A percentile compares a stretch with the other conserved stretches of the same genome.
These are phyloP conservation scores for Macrobrachium rosenbergii DNA, from an alignment of 1,140 invertebrate species.

Conservation along the genomic window DNA sequence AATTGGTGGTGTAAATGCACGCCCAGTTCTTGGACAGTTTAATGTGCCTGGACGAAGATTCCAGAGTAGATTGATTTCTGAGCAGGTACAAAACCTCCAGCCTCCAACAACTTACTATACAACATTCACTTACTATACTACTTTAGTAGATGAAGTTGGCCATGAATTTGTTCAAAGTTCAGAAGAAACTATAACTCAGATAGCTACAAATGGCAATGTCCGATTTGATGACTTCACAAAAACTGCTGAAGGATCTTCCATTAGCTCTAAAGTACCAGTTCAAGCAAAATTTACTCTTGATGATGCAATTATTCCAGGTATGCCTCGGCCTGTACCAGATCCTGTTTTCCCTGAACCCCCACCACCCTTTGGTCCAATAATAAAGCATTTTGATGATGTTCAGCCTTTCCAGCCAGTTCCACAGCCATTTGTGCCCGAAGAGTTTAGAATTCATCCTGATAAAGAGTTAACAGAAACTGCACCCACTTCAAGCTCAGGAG, in stretches of 20 bases:
- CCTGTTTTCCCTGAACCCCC: slow-evolving; percentile 59
- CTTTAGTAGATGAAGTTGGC: slow-evolving; percentile 59
- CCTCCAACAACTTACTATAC: slow-evolving; percentile 65
- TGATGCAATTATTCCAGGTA: slow-evolving; percentile 66
- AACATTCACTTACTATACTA: slow-evolving; percentile 67
- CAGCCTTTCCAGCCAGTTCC: slow-evolving; percentile 21
- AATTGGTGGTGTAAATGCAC: slow-evolving; percentile 4
- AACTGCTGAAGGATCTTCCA: background rate
- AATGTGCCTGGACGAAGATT: slow-evolving; percentile 28
- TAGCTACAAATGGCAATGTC: slow-evolving; percentile 60
- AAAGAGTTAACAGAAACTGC: no score
- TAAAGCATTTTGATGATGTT: slow-evolving; percentile 12
- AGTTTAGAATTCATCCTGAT: no score
- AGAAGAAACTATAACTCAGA: slow-evolving; percentile 66
- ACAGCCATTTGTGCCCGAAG: background rate
- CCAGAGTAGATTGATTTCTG: slow-evolving; percentile 41
- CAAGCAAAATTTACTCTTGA: slow-evolving; percentile 60
- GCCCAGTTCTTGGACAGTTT: slow-evolving; percentile 15
- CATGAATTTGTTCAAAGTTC: slow-evolving; percentile 61
- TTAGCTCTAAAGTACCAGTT: background rate
- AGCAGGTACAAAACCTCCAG: slow-evolving; percentile 56
- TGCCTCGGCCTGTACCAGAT: slow-evolving; percentile 63
- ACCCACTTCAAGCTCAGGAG: no score
- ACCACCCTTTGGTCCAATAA: slow-evolving; percentile 62
- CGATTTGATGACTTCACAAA: slow-evolving; percentile 63